phyloP scores from a whole-genome alignment of 1,140 invertebrate genomes.

The Cephus cinctus region DNA sequence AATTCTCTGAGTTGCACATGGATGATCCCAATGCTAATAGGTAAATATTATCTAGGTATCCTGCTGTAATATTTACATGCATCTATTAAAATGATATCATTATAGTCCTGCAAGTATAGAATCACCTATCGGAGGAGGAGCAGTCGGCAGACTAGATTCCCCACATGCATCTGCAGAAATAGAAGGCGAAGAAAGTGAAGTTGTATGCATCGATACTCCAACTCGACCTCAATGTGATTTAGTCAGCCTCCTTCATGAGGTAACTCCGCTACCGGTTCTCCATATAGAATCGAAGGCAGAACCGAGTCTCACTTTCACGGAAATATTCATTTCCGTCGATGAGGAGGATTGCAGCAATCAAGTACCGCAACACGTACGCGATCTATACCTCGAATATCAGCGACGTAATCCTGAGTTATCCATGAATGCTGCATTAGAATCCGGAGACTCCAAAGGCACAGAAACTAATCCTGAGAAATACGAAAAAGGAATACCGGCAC shows the following conservation, averaged over 20 bases:
- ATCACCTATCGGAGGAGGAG: slow-evolving; percentile 52
- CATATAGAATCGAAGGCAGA: slow-evolving; percentile 43
- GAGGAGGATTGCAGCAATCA: slow-evolving; percentile 54
- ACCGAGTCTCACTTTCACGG: slow-evolving; percentile 47
- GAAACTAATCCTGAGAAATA: slow-evolving; percentile 63
- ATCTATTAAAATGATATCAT: slow-evolving; percentile 8
- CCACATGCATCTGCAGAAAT: slow-evolving; percentile 68
- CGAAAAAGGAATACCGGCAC: slow-evolving; percentile 72
- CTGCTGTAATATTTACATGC: background rate
- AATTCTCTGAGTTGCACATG: slow-evolving; percentile 42
- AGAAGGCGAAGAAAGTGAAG: slow-evolving; percentile 67
- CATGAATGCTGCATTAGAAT: slow-evolving; percentile 24
- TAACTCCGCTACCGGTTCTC: slow-evolving; percentile 52
- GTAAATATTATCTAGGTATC: slow-evolving; percentile 20
- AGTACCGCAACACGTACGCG: slow-evolving; percentile 62
- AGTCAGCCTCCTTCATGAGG: slow-evolving; percentile 61
- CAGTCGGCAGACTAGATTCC: slow-evolving; percentile 58
- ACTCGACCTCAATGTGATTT: slow-evolving; percentile 64
- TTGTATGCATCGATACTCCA: slow-evolving; percentile 69
- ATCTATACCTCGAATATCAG: slow-evolving; percentile 66
- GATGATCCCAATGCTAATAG: slow-evolving; percentile 54
- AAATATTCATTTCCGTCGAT: slow-evolving; percentile 64
- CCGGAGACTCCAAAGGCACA: slow-evolving; percentile 32
- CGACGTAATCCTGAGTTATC: slow-evolving; percentile 54
- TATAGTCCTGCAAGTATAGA: slow-evolving; percentile 47